A percentile compares a stretch with the other conserved stretches of the same genome.
phyloP scores from a whole-genome alignment of 2,113 vertebrate genomes.

The Cephalophus harveyi region DNA sequence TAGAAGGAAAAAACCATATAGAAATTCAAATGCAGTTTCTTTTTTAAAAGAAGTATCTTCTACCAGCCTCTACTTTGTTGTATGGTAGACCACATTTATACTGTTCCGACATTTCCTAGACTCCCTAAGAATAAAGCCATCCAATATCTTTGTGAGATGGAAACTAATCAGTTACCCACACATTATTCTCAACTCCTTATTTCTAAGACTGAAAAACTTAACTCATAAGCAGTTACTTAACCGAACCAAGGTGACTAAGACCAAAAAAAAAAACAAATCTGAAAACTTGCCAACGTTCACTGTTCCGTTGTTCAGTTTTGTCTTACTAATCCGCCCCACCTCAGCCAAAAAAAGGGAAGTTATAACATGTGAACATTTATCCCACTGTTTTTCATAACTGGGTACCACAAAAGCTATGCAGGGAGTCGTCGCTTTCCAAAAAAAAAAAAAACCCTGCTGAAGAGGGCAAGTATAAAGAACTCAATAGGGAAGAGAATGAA shows the following conservation, averaged over 20 bases:
- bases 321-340: slow-evolving; percentile 12
- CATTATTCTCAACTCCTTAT: slow-evolving; percentile 4
- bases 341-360: neutral
- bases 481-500: slow-evolving; percentile 14
- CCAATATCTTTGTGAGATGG: neutral
- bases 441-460: neutral
- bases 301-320: neutral
- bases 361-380: slow-evolving; percentile 41
- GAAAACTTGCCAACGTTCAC: slow-evolving; percentile 30
- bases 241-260: slow-evolving; percentile 19
- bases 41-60: slow-evolving; percentile 19
- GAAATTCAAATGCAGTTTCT: slow-evolving; percentile 56
- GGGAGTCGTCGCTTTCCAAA: neutral
- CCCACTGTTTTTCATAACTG: slow-evolving; percentile 29
- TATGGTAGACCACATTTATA: neutral
- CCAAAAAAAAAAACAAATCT: neutral
- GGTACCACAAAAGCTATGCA: slow-evolving; percentile 28
- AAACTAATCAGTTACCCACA: slow-evolving; percentile 30
- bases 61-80: slow-evolving; percentile 33
- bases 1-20: slow-evolving; percentile 69
- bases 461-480: neutral
- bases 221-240: slow-evolving; percentile 31
- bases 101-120: neutral
- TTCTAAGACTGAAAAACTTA: slow-evolving; percentile 34
- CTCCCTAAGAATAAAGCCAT: slow-evolving; percentile 26